A percentile compares a stretch with the other conserved stretches of the same genome.
Conservation (phyloP, 2,797 vertebrate species). For the Halcyon leucocephala region DNA sequence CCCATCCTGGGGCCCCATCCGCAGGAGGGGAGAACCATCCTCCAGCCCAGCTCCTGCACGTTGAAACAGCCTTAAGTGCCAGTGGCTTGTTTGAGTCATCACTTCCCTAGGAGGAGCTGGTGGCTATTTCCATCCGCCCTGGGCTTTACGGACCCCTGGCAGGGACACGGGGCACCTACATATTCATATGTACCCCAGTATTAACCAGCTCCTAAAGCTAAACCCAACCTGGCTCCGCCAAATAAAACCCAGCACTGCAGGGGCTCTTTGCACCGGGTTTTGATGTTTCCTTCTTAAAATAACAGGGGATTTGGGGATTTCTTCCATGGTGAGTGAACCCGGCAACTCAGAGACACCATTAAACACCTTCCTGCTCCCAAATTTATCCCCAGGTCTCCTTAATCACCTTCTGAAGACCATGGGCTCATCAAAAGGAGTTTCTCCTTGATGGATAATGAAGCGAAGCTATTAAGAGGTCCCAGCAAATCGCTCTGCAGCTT, state of each 20-base stretch:
- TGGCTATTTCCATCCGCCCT: not conserved
- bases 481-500: not conserved
- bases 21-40: not conserved
- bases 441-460: conserved; percentile 1
- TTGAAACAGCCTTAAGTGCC: not conserved
- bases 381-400: not conserved
- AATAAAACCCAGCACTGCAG: not conserved
- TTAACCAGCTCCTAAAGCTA: not conserved
- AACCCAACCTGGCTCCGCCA: fast-evolving
- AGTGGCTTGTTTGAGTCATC: not conserved
- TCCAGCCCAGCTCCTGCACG: not conserved
- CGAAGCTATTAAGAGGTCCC: not conserved
- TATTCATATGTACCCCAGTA: fast-evolving
- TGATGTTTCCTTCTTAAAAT: not conserved
- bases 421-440: not conserved
- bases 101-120: not conserved
- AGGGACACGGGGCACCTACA: not conserved
- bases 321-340: not conserved
- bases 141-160: not conserved
- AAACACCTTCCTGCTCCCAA: not conserved
- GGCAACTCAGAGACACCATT: fast-evolving
- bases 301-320: not conserved
- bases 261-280: not conserved
- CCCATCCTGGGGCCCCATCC: not conserved
- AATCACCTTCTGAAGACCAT: not conserved